Evolutionary conservation across 2,888 invertebrate species (phyloP), one percentile per base, ranked within the genome.

Genomic region (Anthrax anthrax): DNA sequence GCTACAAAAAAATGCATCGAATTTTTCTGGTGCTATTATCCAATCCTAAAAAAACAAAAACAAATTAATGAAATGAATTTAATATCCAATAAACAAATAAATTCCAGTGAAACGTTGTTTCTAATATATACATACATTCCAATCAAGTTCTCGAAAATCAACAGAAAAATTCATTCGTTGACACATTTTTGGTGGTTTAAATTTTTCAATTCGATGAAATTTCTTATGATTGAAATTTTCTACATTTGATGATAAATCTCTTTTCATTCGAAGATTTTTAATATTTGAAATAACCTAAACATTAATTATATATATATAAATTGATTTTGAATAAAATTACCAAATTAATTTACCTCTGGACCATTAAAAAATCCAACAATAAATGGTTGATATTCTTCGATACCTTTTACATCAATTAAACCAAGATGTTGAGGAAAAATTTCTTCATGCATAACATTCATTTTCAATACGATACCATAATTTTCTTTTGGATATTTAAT

Each of bases 21-120:
- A 95, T 19, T 92, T 94, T 58, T 86, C 86, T 13, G 95, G 95
- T 3, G 94, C 94, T 55, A 96, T 92, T 52, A 95, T 89, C 90
- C 91, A 92, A 62, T 89, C 85, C 81, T 89, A 63, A 41, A 64
- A 63, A 51, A 48, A 52, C 17, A 42, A 29, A 37, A 13, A n/a
- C n/a, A n/a, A n/a, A n/a, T n/a, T n/a, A n/a, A n/a, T n/a, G n/a
- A n/a, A n/a, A n/a, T n/a, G n/a, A n/a, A n/a, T n/a, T n/a, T n/a
- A n/a, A n/a, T n/a, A n/a, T n/a, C n/a, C n/a, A 36, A 43, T 39
- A 36, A 45, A 32, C 47, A 19, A 17, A 18, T 18, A 37, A 41
- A 18, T 29, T 13, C 23, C n/a, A n/a, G n/a, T n/a, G n/a, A n/a
- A n/a, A n/a, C n/a, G n/a, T 16, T 43, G 43, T 39, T 37, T 19